Percentiles rank a stretch among this genome's conserved stretches.
phyloP scores from a whole-genome alignment of 2,797 vertebrate genomes.

The Anabacerthia variegaticeps region DNA sequence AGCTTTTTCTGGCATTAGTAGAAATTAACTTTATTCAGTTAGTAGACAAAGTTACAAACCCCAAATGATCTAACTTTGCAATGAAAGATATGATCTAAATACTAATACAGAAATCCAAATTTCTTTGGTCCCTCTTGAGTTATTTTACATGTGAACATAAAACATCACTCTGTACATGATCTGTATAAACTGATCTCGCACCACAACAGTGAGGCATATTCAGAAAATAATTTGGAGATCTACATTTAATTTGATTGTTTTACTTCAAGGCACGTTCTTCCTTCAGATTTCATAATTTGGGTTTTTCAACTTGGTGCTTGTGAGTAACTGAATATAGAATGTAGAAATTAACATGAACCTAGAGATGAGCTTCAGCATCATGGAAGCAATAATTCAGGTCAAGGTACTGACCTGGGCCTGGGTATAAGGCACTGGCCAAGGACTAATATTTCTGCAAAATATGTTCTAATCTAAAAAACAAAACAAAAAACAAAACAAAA shows the following conservation, averaged over 20 bases:
- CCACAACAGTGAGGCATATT: not conserved
- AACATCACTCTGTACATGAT: not conserved
- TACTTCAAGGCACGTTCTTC: not conserved
- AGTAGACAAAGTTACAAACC: too few species aligned
- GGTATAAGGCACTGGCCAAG: not conserved
- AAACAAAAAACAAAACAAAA: not conserved
- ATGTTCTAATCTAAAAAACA: not conserved
- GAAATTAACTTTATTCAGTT: not conserved
- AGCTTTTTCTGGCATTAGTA: not conserved
- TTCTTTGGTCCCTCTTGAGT: not conserved
- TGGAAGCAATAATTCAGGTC: not conserved
- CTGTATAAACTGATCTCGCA: not conserved
- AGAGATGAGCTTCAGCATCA: not conserved
- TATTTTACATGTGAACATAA: not conserved
- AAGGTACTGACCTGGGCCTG: not conserved
- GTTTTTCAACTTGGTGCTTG: not conserved
- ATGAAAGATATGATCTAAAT: too few species aligned
- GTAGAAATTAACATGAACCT: not conserved
- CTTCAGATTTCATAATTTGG: not conserved
- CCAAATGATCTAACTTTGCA: too few species aligned
- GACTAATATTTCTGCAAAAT: not conserved
- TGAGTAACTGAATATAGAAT: not conserved
- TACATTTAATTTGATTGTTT: not conserved
- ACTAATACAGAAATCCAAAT: too few species aligned
- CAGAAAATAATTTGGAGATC: not conserved